Evolutionary conservation across 2,888 invertebrate species (phyloP), one percentile per base, ranked within the genome.

Genomic region (Zaprionus lineosus): DNA sequence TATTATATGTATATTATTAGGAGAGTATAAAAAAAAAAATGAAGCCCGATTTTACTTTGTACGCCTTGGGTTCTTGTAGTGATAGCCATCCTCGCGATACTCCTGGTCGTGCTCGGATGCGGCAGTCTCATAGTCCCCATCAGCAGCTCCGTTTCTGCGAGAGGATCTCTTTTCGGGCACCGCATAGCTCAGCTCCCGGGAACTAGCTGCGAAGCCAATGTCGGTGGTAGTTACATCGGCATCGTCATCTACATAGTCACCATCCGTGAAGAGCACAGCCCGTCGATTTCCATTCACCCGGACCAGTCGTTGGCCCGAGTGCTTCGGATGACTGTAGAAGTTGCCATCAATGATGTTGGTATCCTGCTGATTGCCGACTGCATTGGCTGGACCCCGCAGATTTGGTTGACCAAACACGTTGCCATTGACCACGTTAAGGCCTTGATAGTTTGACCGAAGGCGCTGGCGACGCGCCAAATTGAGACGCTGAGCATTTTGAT

Each of bases 321-420:
- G 24, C 0, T 51, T 58, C 0, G 74, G 60, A 39, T 56, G 28
- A 8, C 71, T 68, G 15, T 66, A 78, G 58, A 75, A 85, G 43
- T 68, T 79, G 16, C 83, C 83, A 16, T 83, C 74, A 5, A 84
- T 74, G 5, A 84, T 71, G n/a, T 84, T 84, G 1, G 69, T 81
- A 9, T 76, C 86, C 66, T 84, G 83, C 12, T 71, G 78, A 36
- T 86, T 84, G 7, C 76, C 74, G n/a, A 69, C 31, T 0, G 41
- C 34, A 15, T 56, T 64, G 0, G 41, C 29, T 0, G 78, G 71
- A 8, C 78, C 71, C 36, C 60, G 81, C 1, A 75, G 8, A 4
- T 64, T 46, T 0, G 81, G 86, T 14, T 68, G 77, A 0, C 81
- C 86, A 16, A 74, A 66, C 0, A 83, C 74, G 47, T 75, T 68